A percentile compares a stretch with the other conserved stretches of the same genome.
Conservation (phyloP, 1,140 invertebrate genomes). For the Trachymyrmex septentrionalis region DNA sequence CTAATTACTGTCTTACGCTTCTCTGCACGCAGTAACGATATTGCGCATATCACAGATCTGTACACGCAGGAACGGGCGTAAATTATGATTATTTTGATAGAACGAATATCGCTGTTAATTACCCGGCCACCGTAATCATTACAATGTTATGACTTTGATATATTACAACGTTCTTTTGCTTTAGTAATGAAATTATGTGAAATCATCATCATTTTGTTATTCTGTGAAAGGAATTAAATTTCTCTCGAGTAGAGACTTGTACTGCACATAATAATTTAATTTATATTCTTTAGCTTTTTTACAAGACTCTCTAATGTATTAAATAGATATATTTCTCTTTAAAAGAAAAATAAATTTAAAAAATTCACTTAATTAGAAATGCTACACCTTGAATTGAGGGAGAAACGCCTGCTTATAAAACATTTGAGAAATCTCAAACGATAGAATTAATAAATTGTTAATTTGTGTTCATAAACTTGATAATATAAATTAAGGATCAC, state of each 20-base stretch:
- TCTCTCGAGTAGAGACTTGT: neutral
- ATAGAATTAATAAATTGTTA: neutral
- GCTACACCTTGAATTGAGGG: neutral
- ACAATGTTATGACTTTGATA: constrained; percentile 40
- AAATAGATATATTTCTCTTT: neutral
- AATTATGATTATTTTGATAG: constrained; percentile 69
- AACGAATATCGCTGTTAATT: constrained; percentile 54
- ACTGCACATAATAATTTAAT: constrained; percentile 10
- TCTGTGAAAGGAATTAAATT: constrained; percentile 12
- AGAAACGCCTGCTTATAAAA: neutral
- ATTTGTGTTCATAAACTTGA: neutral
- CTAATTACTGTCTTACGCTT: constrained; percentile 68
- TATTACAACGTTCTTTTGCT: constrained; percentile 6
- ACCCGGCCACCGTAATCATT: constrained; percentile 24
- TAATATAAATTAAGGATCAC: constrained; percentile 16
- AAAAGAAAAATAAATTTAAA: neutral
- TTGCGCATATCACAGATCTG: constrained; percentile 41
- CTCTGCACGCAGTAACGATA: constrained; percentile 61
- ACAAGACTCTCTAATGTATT: neutral
- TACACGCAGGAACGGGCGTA: constrained; percentile 11
- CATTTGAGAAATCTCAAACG: neutral
- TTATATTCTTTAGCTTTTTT: neutral
- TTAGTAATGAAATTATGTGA: constrained; percentile 35
- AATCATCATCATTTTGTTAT: constrained; percentile 39
- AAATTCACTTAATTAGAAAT: neutral